A percentile compares a stretch with the other conserved stretches of the same genome.
phyloP scores from a whole-genome alignment of 2,113 vertebrate genomes.

The Acinonyx jubatus region DNA sequence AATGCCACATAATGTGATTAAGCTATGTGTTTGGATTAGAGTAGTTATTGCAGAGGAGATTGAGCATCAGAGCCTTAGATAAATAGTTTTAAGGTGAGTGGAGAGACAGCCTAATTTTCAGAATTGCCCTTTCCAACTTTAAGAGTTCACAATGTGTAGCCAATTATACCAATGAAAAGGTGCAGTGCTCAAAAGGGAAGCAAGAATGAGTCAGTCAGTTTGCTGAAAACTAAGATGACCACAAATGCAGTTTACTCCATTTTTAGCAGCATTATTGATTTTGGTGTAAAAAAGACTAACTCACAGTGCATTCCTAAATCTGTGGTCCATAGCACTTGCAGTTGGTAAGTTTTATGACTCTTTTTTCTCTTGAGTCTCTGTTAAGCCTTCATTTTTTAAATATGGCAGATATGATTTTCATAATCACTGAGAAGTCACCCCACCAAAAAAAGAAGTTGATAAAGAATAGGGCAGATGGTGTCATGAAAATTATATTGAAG shows the following conservation, averaged over 20 bases:
- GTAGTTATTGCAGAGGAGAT: neutral
- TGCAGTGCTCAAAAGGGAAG: neutral
- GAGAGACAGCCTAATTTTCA: constrained; percentile 30
- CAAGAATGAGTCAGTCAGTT: neutral
- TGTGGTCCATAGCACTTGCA: neutral
- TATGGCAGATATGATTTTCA: constrained; percentile 17
- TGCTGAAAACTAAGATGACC: neutral
- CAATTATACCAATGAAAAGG: neutral
- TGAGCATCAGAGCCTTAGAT: neutral
- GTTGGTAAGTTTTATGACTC: neutral
- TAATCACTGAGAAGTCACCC: constrained; percentile 2
- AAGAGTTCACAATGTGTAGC: neutral
- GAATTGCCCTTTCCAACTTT: neutral
- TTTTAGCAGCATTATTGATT: neutral
- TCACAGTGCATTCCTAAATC: neutral
- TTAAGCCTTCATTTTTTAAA: constrained; percentile 27
- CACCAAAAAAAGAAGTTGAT: neutral
- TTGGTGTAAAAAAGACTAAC: neutral
- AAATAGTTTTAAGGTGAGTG: neutral
- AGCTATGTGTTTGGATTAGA: neutral
- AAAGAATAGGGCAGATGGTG: constrained; percentile 42
- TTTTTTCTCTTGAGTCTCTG: constrained; percentile 8
- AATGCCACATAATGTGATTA: neutral
- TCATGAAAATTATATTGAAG: constrained; percentile 36
- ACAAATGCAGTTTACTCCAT: neutral